Conservation (phyloP, 1,140 invertebrate species). For the Bombus confusus region DNA sequence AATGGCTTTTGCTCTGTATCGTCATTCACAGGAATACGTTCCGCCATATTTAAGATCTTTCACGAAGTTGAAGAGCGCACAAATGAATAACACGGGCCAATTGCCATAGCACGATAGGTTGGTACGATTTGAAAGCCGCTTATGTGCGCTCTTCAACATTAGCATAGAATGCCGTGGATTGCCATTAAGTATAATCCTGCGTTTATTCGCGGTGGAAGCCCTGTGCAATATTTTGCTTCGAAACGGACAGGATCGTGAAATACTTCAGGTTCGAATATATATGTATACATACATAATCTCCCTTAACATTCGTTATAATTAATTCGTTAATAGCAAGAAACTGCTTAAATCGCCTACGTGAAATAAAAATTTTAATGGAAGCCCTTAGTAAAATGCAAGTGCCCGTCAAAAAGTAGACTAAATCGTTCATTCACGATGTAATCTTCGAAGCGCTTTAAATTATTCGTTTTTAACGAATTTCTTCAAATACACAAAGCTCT, state of each 20-base stretch:
- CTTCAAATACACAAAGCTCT: too few species aligned
- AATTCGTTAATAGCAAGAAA: constrained; percentile 16
- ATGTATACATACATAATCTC: constrained; percentile 44
- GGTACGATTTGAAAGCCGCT: constrained; percentile 65
- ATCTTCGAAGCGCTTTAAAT: not conserved
- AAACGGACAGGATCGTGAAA: constrained; percentile 39
- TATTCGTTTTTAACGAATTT: not conserved
- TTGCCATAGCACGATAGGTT: constrained; percentile 57
- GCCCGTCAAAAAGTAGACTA: too few species aligned
- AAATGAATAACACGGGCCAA: constrained; percentile 52
- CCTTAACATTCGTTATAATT: constrained; percentile 37
- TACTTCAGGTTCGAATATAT: constrained; percentile 7
- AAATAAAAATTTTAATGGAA: not conserved
- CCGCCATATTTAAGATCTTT: constrained; percentile 60
- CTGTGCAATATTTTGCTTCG: constrained; percentile 57
- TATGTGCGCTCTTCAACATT: constrained; percentile 66
- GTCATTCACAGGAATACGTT: constrained; percentile 17
- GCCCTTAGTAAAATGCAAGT: too few species aligned
- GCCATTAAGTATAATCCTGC: constrained; percentile 69
- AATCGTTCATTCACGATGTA: too few species aligned
- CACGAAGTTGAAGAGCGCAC: constrained; percentile 44
- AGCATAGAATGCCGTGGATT: constrained; percentile 63
- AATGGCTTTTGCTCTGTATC: not conserved
- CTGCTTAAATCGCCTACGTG: too few species aligned
- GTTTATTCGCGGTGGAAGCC: constrained; percentile 62